Conservation (phyloP, 2,113 vertebrate genomes). For the Pica pica region DNA sequence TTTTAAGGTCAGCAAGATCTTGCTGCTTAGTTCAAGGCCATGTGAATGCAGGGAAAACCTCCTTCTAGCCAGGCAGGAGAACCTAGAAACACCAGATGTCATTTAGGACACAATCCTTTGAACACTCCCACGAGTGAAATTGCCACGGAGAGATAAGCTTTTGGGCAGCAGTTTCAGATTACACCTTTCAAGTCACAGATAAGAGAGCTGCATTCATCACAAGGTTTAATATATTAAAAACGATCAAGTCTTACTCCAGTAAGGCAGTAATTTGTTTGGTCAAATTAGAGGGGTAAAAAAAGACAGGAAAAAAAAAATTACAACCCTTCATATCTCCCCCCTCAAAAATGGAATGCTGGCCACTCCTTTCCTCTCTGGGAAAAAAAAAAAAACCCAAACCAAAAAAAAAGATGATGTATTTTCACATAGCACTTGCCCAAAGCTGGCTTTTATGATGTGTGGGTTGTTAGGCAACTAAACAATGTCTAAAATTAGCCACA, state of each 20-base stretch:
- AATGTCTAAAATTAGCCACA: background rate
- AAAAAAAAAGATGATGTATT: rapidly evolving
- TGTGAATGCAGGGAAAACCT: background rate
- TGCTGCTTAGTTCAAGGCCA: background rate
- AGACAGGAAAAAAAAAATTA: background rate
- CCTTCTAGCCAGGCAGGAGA: background rate
- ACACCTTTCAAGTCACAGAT: background rate
- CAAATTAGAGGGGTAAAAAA: background rate
- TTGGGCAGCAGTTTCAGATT: background rate
- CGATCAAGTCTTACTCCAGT: background rate
- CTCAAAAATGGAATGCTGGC: background rate
- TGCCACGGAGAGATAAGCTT: background rate
- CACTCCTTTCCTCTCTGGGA: background rate
- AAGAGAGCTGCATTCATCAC: background rate
- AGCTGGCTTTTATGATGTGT: background rate
- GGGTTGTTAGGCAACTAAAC: background rate
- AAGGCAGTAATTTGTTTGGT: background rate
- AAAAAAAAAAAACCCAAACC: background rate
- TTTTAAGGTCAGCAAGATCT: background rate
- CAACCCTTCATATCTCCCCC: background rate
- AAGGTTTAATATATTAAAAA: background rate
- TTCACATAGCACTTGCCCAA: background rate
- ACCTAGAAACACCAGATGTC: background rate
- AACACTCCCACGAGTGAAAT: background rate
- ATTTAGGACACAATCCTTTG: background rate